Evolutionary conservation across 1,140 invertebrate species (phyloP).

Genomic region (Apis mellifera): DNA sequence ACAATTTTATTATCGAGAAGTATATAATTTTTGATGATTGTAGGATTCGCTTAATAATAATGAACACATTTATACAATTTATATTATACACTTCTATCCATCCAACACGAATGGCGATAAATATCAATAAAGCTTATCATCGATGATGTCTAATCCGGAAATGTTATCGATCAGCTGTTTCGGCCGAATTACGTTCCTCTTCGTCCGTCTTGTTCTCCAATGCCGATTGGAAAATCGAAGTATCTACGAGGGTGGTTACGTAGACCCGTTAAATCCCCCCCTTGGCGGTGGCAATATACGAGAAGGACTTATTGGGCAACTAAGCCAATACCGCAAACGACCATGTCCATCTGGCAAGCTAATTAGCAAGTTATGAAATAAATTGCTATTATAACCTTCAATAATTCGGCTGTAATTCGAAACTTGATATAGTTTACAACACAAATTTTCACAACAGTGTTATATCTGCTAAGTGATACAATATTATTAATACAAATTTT

Average conservation of each 20-base stretch:
- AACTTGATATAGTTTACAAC: no score
- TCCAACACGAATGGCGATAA: not conserved
- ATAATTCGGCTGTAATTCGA: not conserved
- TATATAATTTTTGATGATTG: no score
- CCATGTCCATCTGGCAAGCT: slow-evolving; percentile 28
- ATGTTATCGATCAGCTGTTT: slow-evolving; percentile 23
- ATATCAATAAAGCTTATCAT: not conserved
- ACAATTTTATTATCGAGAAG: no score
- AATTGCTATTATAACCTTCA: not conserved
- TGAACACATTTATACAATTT: no score
- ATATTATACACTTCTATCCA: not conserved
- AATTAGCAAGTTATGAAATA: slow-evolving; percentile 17
- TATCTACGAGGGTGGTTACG: slow-evolving; percentile 38
- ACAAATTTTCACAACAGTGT: no score
- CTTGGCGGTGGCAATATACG: slow-evolving; percentile 51
- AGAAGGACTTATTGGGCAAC: slow-evolving; percentile 69
- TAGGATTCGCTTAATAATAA: no score
- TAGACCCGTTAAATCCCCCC: slow-evolving; percentile 37
- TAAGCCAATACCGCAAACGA: slow-evolving; percentile 58
- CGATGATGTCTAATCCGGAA: not conserved
- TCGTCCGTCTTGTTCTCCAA: not conserved
- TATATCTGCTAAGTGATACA: no score
- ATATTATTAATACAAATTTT: no score
- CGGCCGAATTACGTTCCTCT: slow-evolving; percentile 50
- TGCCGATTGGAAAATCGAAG: slow-evolving; percentile 48